Evolutionary conservation across 1,140 invertebrate genomes (phyloP).

Genomic region (Cydia splendana): DNA sequence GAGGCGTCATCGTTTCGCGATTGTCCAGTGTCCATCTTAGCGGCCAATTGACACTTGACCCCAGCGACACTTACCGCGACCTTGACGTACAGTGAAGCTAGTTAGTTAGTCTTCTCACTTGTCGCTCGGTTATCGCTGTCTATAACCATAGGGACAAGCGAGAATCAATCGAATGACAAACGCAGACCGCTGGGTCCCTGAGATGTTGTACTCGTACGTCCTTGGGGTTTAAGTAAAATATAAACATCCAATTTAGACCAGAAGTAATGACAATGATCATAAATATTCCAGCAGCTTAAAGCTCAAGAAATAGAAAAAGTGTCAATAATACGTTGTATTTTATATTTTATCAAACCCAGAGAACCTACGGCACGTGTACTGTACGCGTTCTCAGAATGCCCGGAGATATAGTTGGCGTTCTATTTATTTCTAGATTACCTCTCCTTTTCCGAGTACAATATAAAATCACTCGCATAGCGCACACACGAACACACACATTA

Average conservation of each 20-base stretch:
- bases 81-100: conserved; percentile 45
- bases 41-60: conserved; percentile 74
- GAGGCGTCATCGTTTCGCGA: conserved; percentile 62
- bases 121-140: not conserved
- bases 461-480: conserved; percentile 1
- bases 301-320: too few relatives aligned
- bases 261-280: too few relatives aligned
- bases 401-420: not conserved
- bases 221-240: not conserved
- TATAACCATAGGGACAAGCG: not conserved
- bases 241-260: too few relatives aligned
- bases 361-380: not conserved
- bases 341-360: not conserved
- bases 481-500: not conserved
- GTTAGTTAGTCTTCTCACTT: not conserved
- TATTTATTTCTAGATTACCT: not conserved
- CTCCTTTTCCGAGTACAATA: not conserved
- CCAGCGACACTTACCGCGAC: conserved; percentile 61
- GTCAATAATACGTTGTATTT: too few relatives aligned
- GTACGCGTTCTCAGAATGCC: not conserved
- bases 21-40: conserved; percentile 67
- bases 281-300: too few relatives aligned
- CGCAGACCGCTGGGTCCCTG: not conserved
- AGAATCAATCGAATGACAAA: not conserved
- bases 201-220: not conserved